Evolutionary conservation across 2,113 vertebrate genomes (phyloP).

Genomic region (Equus quagga): DNA sequence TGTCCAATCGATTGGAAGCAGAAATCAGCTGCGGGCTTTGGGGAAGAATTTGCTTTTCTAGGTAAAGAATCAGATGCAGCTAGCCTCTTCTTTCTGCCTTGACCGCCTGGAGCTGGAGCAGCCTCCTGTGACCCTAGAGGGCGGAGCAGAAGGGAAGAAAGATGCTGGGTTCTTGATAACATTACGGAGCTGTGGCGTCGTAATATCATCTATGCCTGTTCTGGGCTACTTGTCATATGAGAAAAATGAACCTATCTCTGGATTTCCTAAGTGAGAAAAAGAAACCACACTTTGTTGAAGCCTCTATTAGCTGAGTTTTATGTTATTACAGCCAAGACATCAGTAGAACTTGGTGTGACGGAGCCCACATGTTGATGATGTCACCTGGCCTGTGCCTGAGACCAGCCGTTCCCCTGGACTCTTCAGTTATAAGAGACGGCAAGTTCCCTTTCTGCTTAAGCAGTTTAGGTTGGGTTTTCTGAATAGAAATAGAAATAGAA

Average conservation of each 20-base stretch:
- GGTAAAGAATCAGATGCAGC: neutral
- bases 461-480: constrained; percentile 7
- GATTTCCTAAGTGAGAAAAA: constrained; percentile 49
- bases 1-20: neutral
- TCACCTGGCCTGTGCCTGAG: neutral
- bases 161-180: neutral
- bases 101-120: neutral
- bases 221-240: neutral
- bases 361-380: neutral
- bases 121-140: neutral
- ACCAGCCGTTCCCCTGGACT: neutral
- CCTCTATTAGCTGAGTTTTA: constrained; percentile 28
- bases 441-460: neutral
- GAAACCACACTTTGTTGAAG: neutral
- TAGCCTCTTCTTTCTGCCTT: neutral
- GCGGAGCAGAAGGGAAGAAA: neutral
- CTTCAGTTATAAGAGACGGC: neutral
- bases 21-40: neutral
- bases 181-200: neutral
- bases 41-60: neutral
- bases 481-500: neutral
- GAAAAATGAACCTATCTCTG: constrained; percentile 9
- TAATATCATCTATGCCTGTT: neutral
- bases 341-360: neutral
- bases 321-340: neutral